Evolutionary conservation across 2,797 vertebrate genomes (phyloP).

Genomic region (Pempheris klunzingeri): DNA sequence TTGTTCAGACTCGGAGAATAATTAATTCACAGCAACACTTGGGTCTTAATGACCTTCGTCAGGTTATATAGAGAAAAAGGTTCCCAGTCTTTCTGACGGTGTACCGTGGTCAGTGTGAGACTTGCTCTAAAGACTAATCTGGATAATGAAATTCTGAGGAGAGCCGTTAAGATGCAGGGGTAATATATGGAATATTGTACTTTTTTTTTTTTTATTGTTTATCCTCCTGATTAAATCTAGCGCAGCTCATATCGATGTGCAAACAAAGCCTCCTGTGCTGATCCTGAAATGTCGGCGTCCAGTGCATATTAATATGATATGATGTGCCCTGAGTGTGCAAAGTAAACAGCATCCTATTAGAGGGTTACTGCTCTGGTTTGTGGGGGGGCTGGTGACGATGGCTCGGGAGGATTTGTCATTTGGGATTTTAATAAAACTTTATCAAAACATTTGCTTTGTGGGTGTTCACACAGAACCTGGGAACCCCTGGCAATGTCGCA

Average conservation of each 20-base stretch:
- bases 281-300: conserved; percentile 77
- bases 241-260: conserved; percentile 87
- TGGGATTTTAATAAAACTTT: conserved; percentile 84
- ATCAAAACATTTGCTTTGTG: conserved; percentile 78
- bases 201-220: conserved; percentile 81
- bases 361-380: conserved; percentile 63
- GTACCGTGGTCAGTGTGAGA: conserved; percentile 1
- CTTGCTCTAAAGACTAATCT: conserved; percentile 50
- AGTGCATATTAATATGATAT: conserved; percentile 85
- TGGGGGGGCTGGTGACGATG: conserved; percentile 51
- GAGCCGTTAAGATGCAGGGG: conserved; percentile 59
- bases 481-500: conserved; percentile 58
- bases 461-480: conserved; percentile 55
- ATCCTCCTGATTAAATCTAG: conserved; percentile 87
- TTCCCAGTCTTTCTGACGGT: conserved; percentile 19
- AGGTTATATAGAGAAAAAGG: neutral
- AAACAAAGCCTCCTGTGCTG: conserved; percentile 85
- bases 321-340: conserved; percentile 73
- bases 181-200: conserved; percentile 76
- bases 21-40: conserved; percentile 9
- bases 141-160: conserved; percentile 56
- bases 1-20: neutral
- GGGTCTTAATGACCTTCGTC: conserved; percentile 11
- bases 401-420: conserved; percentile 81
- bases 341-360: conserved; percentile 85